Evolutionary conservation across 2,888 invertebrate genomes (phyloP).

Genomic region (Ditylenchus weischeri): DNA sequence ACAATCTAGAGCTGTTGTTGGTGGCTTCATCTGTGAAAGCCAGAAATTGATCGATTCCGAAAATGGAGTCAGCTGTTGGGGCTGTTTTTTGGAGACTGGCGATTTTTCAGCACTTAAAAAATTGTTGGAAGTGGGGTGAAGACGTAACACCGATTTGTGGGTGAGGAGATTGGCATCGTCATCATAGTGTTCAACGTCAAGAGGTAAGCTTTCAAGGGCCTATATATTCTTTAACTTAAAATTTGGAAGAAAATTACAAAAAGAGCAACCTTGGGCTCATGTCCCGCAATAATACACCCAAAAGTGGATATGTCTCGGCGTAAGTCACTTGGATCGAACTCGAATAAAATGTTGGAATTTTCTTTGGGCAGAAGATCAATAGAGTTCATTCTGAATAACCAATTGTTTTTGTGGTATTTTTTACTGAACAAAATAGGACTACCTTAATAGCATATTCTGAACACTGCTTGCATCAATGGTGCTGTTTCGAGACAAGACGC

Average conservation of each 20-base stretch:
- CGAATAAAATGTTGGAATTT: slow-evolving; percentile 34
- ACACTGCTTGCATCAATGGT: slow-evolving; percentile 5
- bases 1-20: background rate
- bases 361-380: slow-evolving; percentile 31
- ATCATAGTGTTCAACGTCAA: slow-evolving; percentile 39
- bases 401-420: too few species aligned
- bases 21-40: slow-evolving; percentile 7
- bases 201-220: slow-evolving; percentile 33
- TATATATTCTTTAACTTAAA: background rate
- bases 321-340: slow-evolving; percentile 35
- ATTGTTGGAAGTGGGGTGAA: slow-evolving; percentile 10
- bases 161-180: slow-evolving; percentile 18
- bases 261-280: background rate
- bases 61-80: slow-evolving; percentile 8
- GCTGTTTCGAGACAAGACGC: slow-evolving; percentile 17
- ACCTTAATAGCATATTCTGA: slow-evolving; percentile 12
- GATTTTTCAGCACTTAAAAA: slow-evolving; percentile 4
- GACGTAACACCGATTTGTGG: slow-evolving; percentile 24
- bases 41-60: slow-evolving; percentile 16
- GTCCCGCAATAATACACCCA: slow-evolving; percentile 31
- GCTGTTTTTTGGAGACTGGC: slow-evolving; percentile 3
- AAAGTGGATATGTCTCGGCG: slow-evolving; percentile 30
- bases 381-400: slow-evolving; percentile 29
- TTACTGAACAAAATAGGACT: background rate
- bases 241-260: background rate